A percentile compares a stretch with the other conserved stretches of the same genome.
Evolutionary conservation across 2,113 vertebrate genomes (phyloP).

Genomic region (Empidonax alnorum): DNA sequence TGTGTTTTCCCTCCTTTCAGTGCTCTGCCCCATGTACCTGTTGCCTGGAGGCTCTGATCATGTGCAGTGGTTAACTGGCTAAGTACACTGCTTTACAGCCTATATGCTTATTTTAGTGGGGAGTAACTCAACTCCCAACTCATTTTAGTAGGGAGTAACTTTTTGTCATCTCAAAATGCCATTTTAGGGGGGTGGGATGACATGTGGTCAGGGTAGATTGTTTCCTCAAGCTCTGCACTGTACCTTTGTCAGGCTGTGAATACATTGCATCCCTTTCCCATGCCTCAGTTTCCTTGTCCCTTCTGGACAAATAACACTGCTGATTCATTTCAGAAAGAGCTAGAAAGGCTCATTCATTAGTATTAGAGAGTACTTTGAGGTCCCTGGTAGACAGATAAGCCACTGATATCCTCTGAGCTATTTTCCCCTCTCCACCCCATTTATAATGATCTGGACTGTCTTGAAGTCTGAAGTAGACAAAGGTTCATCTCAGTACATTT

Average conservation of each 20-base stretch:
- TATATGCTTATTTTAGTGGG: background rate
- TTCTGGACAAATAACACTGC: background rate
- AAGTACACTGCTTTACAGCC: background rate
- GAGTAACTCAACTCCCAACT: too few species aligned
- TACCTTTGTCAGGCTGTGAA: background rate
- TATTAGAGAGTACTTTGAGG: background rate
- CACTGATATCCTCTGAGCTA: background rate
- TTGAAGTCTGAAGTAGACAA: conserved; percentile 35
- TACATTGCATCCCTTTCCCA: fast-evolving
- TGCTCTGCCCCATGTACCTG: background rate
- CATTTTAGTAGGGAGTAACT: background rate
- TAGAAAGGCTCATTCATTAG: background rate
- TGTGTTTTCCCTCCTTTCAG: background rate
- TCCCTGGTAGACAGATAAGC: background rate
- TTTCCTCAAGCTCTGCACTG: background rate
- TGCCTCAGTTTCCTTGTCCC: background rate
- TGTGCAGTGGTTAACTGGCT: background rate
- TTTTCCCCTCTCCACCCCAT: background rate
- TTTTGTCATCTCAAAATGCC: background rate
- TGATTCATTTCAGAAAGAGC: background rate
- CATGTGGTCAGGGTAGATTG: background rate
- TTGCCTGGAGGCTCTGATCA: background rate
- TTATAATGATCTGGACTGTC: background rate
- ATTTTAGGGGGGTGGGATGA: background rate
- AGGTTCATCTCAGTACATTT: background rate